These are phyloP conservation scores for Embiotoca jacksoni DNA, from an alignment of 2,113 vertebrate species.

Conservation along the genomic window DNA sequence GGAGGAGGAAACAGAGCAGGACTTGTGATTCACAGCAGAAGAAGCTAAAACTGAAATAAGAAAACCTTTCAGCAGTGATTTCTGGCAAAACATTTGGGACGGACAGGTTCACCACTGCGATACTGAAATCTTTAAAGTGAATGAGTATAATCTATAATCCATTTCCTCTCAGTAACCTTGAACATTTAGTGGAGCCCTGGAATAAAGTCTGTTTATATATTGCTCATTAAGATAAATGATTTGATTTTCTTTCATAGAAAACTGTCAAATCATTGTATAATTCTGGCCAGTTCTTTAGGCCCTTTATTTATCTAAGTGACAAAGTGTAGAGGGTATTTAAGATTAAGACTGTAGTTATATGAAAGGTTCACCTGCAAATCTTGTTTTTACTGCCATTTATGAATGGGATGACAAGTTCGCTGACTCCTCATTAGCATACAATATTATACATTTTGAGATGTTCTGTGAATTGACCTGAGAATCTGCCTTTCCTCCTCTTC, in stretches of 20 bases:
- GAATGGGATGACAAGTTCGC: slow-evolving; percentile 70
- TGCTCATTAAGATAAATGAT: slow-evolving; percentile 68
- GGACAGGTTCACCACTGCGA: slow-evolving; percentile 40
- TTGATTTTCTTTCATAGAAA: slow-evolving; percentile 60
- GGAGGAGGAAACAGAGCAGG: slow-evolving; percentile 82
- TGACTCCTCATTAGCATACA: slow-evolving; percentile 56
- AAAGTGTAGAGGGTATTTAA: slow-evolving; percentile 59
- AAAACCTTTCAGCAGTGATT: slow-evolving; percentile 36
- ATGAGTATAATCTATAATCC: slow-evolving; percentile 39
- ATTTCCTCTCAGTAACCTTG: slow-evolving; percentile 53
- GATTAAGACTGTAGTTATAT: slow-evolving; percentile 61
- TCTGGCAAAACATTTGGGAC: slow-evolving; percentile 14
- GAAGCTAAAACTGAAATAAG: slow-evolving; percentile 49
- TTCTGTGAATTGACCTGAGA: slow-evolving; percentile 73
- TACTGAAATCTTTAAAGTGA: slow-evolving; percentile 45
- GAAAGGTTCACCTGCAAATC: slow-evolving; percentile 76
- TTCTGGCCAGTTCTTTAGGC: slow-evolving; percentile 69
- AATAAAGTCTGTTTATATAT: slow-evolving; percentile 56
- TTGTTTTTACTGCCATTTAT: slow-evolving; percentile 77
- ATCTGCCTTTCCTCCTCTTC: slow-evolving; percentile 82
- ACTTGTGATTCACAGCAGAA: slow-evolving; percentile 74
- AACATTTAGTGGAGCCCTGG: slow-evolving; percentile 47
- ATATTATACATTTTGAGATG: slow-evolving; percentile 49
- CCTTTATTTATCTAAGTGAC: slow-evolving; percentile 66
- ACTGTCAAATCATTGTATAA: slow-evolving; percentile 63